Evolutionary conservation across 2,888 invertebrate genomes (phyloP), one percentile per base, ranked within the genome.

Genomic region (Enchytraeus crypticus): DNA sequence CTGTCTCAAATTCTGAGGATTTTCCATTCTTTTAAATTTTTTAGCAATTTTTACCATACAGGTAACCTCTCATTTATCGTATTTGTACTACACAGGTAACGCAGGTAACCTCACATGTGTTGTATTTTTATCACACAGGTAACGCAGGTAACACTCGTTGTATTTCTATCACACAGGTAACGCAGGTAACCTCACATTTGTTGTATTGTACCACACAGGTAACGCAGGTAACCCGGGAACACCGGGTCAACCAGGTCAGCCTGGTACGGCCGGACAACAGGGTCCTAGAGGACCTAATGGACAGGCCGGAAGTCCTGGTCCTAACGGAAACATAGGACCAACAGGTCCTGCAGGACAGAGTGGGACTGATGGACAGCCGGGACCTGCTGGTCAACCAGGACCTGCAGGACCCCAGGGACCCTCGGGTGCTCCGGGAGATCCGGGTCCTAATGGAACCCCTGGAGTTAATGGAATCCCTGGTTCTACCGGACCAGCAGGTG

Each of bases 301-400:
- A 23, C 11, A 23, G 18, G 14, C 53, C 26, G 59, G 59, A 45
- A 53, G 38, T 38, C 49, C 14, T 23, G 26, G 49, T 11, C 49
- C 49, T 23, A 11, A 47, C 49, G 18, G 49, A 23, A 23, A 18
- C 26, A 11, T 18, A 21, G 18, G 49, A 23, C 49, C 49, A 47
- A 23, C 49, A 23, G 49, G 49, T 11, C 23, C 49, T 8, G 23
- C 21, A 8, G 49, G 49, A 18, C 49, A 47, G 23, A 11, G 8
- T 8, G 49, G 49, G 14, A 5, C 18, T 23, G 26, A 23, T 21
- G 64, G 64, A 51, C 46, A 51, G 18, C 33, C 51, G 38, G 64
- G 64, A 27, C 51, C 54, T 29, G 33, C 53, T 33, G 65, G 64
- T 38, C 53, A 30, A 23, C 23, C 46, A 27, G 64, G 64, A 53